These are phyloP conservation scores for Ciona savignyi DNA, from an alignment of 23 tunicate genomes.

Conservation along the genomic window DNA sequence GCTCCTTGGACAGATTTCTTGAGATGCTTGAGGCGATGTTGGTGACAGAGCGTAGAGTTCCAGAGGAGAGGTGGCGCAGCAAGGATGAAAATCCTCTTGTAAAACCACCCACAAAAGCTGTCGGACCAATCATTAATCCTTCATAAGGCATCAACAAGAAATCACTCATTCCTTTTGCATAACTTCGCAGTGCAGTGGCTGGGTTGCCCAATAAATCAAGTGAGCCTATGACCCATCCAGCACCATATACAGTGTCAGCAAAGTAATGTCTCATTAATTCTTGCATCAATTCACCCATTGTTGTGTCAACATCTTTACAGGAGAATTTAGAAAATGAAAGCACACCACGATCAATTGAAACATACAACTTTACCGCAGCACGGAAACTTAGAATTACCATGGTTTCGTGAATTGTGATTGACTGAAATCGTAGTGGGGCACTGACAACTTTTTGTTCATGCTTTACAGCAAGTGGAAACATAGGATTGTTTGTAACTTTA, in stretches of 20 bases:
- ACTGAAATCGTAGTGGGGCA: slow-evolving; percentile 25
- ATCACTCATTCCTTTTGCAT: slow-evolving; percentile 41
- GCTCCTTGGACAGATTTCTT: slow-evolving; percentile 24
- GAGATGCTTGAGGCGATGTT: slow-evolving; percentile 62
- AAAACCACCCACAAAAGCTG: slow-evolving; percentile 59
- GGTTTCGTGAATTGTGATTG: slow-evolving; percentile 20
- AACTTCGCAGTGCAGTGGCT: slow-evolving; percentile 41
- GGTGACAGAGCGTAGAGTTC: slow-evolving; percentile 51
- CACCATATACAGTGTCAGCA: slow-evolving; percentile 69
- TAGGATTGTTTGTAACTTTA: not conserved
- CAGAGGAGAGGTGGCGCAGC: slow-evolving; percentile 48
- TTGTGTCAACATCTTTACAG: slow-evolving; percentile 39
- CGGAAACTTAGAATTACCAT: slow-evolving; percentile 26
- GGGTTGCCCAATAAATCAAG: slow-evolving; percentile 62
- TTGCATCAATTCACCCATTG: slow-evolving; percentile 23
- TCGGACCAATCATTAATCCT: slow-evolving; percentile 39
- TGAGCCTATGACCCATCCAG: slow-evolving; percentile 77
- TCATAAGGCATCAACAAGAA: slow-evolving; percentile 54
- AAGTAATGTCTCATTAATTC: slow-evolving; percentile 43
- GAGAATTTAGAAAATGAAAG: slow-evolving; percentile 38
- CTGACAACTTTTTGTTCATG: slow-evolving; percentile 14
- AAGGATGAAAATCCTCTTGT: slow-evolving; percentile 56
- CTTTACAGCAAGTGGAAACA: slow-evolving; percentile 9
- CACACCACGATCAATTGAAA: slow-evolving; percentile 49
- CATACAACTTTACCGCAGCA: slow-evolving; percentile 25